phyloP scores from a whole-genome alignment of 2,888 invertebrate species.

The Apoderus coryli region DNA sequence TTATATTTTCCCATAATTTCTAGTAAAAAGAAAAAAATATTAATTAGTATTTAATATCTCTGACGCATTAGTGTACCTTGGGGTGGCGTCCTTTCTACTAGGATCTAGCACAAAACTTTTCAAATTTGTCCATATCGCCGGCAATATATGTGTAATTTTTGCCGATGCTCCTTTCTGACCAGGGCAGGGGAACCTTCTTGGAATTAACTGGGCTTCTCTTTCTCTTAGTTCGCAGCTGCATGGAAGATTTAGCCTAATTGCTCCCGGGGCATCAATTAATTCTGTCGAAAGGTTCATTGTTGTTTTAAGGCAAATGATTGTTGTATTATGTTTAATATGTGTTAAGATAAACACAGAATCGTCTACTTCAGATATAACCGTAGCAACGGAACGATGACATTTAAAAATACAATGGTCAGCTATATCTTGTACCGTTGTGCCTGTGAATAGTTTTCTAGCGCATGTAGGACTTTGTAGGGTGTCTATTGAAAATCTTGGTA shows the following conservation, averaged over 20 bases:
- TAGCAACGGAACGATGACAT: constrained; percentile 12
- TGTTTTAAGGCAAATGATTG: constrained; percentile 8
- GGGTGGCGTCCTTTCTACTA: neutral
- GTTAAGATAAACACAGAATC: constrained; percentile 13
- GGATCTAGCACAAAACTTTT: constrained; percentile 7
- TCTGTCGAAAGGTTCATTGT: neutral
- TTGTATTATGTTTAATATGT: constrained; percentile 10
- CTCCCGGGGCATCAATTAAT: constrained; percentile 5
- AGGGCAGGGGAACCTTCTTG: constrained; percentile 11
- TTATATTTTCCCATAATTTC: no score
- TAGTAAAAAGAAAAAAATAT: no score
- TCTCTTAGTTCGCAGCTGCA: constrained; percentile 11
- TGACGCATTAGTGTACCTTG: constrained; percentile 8
- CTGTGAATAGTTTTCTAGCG: constrained; percentile 13
- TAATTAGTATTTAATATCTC: constrained; percentile 12
- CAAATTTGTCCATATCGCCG: constrained; percentile 10
- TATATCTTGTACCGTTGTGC: constrained; percentile 14
- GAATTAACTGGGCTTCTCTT: constrained; percentile 8
- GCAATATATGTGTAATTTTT: constrained; percentile 8
- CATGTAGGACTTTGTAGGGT: constrained; percentile 11
- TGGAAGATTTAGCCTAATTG: constrained; percentile 9
- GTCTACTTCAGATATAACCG: constrained; percentile 13
- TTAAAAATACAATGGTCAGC: constrained; percentile 13
- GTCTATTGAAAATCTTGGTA: constrained; percentile 15
- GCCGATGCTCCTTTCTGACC: neutral